Conservation (phyloP, 2,888 invertebrate species). For the Cantharis rustica region DNA sequence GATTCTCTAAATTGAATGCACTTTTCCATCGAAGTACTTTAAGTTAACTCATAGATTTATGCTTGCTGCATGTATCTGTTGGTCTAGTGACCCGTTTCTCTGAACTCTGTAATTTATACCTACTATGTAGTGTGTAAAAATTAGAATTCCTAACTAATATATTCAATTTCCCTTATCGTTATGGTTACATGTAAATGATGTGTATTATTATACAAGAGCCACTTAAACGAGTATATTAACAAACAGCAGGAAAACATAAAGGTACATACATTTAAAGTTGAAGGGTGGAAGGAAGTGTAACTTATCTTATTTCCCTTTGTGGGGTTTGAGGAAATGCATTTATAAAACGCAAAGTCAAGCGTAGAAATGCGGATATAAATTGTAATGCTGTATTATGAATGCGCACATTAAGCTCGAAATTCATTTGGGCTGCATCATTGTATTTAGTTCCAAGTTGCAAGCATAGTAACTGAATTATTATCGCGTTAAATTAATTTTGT, state of each 20-base stretch:
- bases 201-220: background rate
- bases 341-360: conserved; percentile 27
- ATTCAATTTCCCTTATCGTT: background rate
- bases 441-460: background rate
- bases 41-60: background rate
- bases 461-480: background rate
- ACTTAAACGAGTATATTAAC: conserved; percentile 16
- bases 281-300: conserved; percentile 30
- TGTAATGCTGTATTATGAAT: background rate
- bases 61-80: background rate
- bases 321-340: conserved; percentile 24
- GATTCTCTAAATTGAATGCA: no score
- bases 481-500: background rate
- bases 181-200: background rate
- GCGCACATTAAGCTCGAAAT: background rate
- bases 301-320: conserved; percentile 27
- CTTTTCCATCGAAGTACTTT: no score
- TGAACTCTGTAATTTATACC: background rate
- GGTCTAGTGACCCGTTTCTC: background rate
- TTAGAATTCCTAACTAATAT: background rate
- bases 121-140: background rate
- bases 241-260: conserved; percentile 29
- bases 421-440: background rate
- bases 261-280: conserved; percentile 26
- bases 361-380: conserved; percentile 16